These are phyloP conservation scores for Linyphia triangularis DNA, from an alignment of 2,888 invertebrate genomes.

Conservation along the genomic window DNA sequence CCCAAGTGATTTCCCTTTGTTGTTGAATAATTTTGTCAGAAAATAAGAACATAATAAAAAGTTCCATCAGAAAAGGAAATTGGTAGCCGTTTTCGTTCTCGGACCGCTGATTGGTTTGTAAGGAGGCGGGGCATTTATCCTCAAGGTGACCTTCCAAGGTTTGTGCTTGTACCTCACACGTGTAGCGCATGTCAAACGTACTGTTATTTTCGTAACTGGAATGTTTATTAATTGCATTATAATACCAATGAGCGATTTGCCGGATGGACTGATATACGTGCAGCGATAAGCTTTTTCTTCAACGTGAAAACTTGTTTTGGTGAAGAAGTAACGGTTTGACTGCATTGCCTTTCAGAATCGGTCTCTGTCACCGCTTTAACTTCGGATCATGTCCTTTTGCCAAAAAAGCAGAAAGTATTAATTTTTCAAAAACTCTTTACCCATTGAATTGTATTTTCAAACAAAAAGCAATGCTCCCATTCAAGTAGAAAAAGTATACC, in stretches of 20 bases:
- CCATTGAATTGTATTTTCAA: too few relatives aligned
- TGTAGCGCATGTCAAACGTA: neutral
- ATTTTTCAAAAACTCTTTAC: too few relatives aligned
- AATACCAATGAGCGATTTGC: neutral
- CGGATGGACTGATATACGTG: neutral
- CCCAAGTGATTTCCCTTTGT: too few relatives aligned
- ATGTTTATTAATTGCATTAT: slow-evolving; percentile 54
- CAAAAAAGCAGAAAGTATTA: too few relatives aligned
- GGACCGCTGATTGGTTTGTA: slow-evolving; percentile 34
- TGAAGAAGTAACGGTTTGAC: too few relatives aligned
- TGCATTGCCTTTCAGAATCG: too few relatives aligned
- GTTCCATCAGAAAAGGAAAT: slow-evolving; percentile 28
- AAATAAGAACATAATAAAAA: neutral
- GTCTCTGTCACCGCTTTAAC: too few relatives aligned
- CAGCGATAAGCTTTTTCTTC: too few relatives aligned
- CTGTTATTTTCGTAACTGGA: slow-evolving; percentile 49
- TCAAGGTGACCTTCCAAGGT: slow-evolving; percentile 44
- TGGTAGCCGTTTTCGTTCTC: neutral
- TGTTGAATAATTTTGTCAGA: neutral
- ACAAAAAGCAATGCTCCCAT: too few relatives aligned
- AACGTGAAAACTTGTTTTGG: too few relatives aligned
- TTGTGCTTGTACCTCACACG: slow-evolving; percentile 36
- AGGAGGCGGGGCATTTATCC: slow-evolving; percentile 13
- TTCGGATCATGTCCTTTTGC: too few relatives aligned
- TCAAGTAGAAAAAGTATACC: too few relatives aligned